Evolutionary conservation across 2,797 vertebrate species (phyloP).

Genomic region (Pogoniulus pusillus): DNA sequence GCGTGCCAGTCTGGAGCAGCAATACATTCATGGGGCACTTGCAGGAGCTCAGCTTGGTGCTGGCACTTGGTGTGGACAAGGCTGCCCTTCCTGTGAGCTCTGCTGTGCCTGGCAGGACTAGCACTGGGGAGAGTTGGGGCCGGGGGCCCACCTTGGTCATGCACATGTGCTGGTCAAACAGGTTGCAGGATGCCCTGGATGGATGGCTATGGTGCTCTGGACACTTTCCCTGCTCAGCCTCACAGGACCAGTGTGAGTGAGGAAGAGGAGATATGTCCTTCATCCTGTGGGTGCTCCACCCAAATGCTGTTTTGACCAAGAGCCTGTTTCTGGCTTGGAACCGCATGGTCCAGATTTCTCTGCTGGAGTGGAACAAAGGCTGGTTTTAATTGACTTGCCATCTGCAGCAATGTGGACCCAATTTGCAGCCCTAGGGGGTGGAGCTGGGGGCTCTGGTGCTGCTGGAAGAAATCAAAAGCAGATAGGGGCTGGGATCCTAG

Average conservation of each 20-base stretch:
- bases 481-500: background rate
- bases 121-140: too few relatives aligned
- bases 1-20: background rate
- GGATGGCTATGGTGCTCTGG: background rate
- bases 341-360: background rate
- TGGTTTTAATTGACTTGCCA: conserved; percentile 40
- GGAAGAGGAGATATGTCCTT: background rate
- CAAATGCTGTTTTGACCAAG: accelerated
- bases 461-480: conserved; percentile 41
- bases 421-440: background rate
- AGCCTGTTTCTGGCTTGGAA: background rate
- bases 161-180: background rate
- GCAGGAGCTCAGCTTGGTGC: background rate
- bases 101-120: too few relatives aligned
- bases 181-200: background rate
- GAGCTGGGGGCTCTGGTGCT: background rate
- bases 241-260: accelerated
- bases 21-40: accelerated
- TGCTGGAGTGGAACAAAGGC: background rate
- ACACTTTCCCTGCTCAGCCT: background rate
- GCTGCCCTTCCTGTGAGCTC: background rate
- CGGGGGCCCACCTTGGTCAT: background rate
- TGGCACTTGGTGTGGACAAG: background rate
- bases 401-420: conserved; percentile 44
- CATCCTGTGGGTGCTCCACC: accelerated